Evolutionary conservation across 2,113 vertebrate genomes (phyloP).

Genomic region (Chionodraco myersi): DNA sequence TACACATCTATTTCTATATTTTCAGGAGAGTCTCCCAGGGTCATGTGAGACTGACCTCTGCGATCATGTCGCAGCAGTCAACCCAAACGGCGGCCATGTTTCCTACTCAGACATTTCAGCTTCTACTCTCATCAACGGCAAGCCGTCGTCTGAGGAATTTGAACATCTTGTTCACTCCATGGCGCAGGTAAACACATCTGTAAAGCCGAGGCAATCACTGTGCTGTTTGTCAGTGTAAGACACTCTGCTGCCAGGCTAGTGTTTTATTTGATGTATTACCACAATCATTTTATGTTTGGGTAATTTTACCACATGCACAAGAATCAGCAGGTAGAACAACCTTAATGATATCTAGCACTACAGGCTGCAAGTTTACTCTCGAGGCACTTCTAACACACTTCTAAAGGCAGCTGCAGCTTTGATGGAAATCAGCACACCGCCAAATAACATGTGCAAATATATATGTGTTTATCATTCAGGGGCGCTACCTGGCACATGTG

Average conservation of each 20-base stretch:
- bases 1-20: neutral
- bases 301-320: neutral
- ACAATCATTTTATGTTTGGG: no score
- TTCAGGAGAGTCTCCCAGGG: conserved; percentile 57
- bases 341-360: neutral
- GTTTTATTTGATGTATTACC: no score
- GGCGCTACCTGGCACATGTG: conserved; percentile 88
- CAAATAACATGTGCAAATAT: conserved; percentile 2
- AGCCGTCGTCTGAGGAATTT: conserved; percentile 85
- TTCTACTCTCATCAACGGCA: conserved; percentile 82
- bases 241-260: no score
- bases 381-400: no score
- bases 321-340: conserved; percentile 14
- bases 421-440: conserved; percentile 47
- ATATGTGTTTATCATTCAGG: conserved; percentile 76
- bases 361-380: no score
- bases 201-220: neutral
- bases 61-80: conserved; percentile 81
- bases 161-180: conserved; percentile 90
- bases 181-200: conserved; percentile 87
- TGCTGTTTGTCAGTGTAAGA: neutral
- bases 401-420: conserved; percentile 56
- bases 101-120: conserved; percentile 75
- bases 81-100: conserved; percentile 85
- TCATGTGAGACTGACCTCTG: conserved; percentile 65